Evolutionary conservation across 2,797 vertebrate species (phyloP).

Genomic region (Acanthurus leucopareius): DNA sequence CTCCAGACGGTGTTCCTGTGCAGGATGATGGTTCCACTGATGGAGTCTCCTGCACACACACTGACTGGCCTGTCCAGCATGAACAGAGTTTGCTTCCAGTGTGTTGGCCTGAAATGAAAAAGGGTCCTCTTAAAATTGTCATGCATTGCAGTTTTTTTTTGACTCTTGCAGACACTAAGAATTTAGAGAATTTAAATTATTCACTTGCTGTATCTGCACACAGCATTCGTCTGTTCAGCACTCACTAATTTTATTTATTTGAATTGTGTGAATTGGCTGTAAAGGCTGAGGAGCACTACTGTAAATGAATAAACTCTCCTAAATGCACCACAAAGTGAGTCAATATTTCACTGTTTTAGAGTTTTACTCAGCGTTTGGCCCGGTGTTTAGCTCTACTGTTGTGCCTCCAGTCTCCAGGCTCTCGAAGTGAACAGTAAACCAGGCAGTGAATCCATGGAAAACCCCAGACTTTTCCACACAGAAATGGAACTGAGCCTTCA

Average conservation of each 20-base stretch:
- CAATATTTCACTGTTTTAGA: background rate
- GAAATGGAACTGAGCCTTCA: constrained; percentile 80
- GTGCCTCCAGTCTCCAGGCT: constrained; percentile 80
- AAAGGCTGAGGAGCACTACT: background rate
- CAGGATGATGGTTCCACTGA: constrained; percentile 80
- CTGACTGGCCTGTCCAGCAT: constrained; percentile 86
- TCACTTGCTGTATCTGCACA: background rate
- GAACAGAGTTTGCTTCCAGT: constrained; percentile 92
- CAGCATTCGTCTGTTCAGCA: background rate
- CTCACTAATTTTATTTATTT: background rate
- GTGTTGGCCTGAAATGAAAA: constrained; percentile 78
- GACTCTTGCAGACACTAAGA: background rate
- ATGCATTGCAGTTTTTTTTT: background rate
- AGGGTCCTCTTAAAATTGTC: background rate
- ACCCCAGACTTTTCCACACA: constrained; percentile 70
- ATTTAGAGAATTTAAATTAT: background rate
- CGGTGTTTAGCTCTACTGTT: constrained; percentile 82
- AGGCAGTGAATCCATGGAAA: constrained; percentile 88
- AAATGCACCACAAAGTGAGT: constrained; percentile 1
- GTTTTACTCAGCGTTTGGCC: constrained; percentile 84
- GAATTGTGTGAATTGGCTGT: background rate
- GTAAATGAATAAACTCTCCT: background rate
- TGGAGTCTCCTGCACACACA: constrained; percentile 74
- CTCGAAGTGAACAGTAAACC: constrained; percentile 84
- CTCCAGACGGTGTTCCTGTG: constrained; percentile 88